A percentile compares a stretch with the other conserved stretches of the same genome.
These are phyloP conservation scores for Hippolais icterina DNA, from an alignment of 2,113 vertebrate species.

Conservation along the genomic window DNA sequence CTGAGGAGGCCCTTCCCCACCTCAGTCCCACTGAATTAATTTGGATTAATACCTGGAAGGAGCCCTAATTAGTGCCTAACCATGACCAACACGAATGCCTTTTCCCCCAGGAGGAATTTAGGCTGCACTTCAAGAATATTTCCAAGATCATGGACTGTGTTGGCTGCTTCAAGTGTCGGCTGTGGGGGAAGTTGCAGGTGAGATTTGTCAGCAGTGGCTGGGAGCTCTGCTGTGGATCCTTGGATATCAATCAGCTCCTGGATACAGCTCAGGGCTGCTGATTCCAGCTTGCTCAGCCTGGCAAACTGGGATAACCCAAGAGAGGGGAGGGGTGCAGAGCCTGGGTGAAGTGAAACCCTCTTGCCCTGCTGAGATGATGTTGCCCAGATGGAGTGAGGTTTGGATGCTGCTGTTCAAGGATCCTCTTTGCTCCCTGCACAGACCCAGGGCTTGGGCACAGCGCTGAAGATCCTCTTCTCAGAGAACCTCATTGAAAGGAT, in stretches of 20 bases:
- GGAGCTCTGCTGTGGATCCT: not conserved
- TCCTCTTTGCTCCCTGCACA: conserved; percentile 38
- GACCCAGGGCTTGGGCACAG: conserved; percentile 93
- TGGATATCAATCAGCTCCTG: not conserved
- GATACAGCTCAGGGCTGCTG: not conserved
- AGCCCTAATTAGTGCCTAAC: not conserved
- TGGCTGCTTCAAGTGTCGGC: conserved; percentile 91
- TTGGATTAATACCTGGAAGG: not conserved
- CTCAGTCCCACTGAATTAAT: not conserved
- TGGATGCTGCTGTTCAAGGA: not conserved
- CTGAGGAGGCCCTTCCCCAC: not conserved
- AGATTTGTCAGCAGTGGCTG: not conserved
- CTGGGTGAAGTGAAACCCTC: not conserved
- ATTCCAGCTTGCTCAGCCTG: not conserved
- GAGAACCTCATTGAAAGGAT: conserved; percentile 86
- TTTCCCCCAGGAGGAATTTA: conserved; percentile 83
- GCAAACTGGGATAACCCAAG: not conserved
- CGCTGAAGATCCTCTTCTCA: conserved; percentile 91
- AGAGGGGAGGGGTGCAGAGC: not conserved
- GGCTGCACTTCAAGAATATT: conserved; percentile 90
- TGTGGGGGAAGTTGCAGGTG: conserved; percentile 96
- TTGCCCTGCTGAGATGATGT: not conserved
- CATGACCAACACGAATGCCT: not conserved
- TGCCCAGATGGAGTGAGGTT: not conserved
- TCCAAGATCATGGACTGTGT: conserved; percentile 96